A percentile compares a stretch with the other conserved stretches of the same genome.
Evolutionary conservation across 1,140 invertebrate genomes (phyloP).

Genomic region (Panonychus citri): DNA sequence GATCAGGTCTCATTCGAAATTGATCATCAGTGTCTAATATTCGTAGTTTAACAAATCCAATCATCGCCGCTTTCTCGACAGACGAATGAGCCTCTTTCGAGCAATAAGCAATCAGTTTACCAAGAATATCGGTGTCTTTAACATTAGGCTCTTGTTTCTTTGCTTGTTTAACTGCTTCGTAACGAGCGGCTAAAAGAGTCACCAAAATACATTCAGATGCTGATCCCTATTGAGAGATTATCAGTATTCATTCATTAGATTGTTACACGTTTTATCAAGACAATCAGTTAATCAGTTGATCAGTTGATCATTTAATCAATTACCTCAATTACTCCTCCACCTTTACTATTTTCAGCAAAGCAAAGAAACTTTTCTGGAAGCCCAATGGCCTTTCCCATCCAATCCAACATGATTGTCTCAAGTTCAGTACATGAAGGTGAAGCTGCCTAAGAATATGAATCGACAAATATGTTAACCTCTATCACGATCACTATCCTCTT

Average conservation of each 20-base stretch:
- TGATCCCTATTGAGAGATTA: constrained; percentile 60
- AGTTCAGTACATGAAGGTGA: constrained; percentile 30
- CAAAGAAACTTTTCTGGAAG: constrained; percentile 32
- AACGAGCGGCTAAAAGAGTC: constrained; percentile 75
- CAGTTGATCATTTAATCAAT: too few species aligned
- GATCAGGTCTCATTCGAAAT: constrained; percentile 36
- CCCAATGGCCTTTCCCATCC: constrained; percentile 29
- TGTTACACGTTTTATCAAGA: too few species aligned
- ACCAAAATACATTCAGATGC: constrained; percentile 94
- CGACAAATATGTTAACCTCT: neutral
- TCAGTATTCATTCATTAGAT: too few species aligned
- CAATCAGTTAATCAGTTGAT: too few species aligned
- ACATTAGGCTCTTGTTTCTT: constrained; percentile 62
- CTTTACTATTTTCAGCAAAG: constrained; percentile 22
- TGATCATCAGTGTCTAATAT: constrained; percentile 90
- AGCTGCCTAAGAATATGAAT: constrained; percentile 21
- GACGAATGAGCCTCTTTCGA: constrained; percentile 80
- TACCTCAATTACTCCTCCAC: constrained; percentile 34
- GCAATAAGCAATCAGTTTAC: constrained; percentile 76
- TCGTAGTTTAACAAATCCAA: constrained; percentile 84
- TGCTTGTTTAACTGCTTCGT: constrained; percentile 66
- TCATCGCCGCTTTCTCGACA: constrained; percentile 98
- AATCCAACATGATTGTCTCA: constrained; percentile 30
- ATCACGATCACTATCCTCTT: too few species aligned
- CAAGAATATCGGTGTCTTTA: constrained; percentile 77